Base-by-base conservation (phyloP, 2,888 invertebrate species). In the Carpatolechia fugitivella region DNA sequence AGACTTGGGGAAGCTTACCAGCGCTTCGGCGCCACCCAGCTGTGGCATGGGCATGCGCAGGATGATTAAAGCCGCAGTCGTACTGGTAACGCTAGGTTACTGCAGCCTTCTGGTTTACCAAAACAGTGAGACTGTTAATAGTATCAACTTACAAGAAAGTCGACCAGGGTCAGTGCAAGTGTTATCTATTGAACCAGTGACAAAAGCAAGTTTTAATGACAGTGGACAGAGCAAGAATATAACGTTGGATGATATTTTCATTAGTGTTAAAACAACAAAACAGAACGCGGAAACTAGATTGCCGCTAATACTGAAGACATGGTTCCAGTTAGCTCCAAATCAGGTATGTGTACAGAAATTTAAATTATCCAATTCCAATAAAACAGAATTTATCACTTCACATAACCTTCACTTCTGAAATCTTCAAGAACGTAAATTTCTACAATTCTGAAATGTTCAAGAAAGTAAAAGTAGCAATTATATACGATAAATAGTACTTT, bases 251-350 rank as follows among this genome's bases (percentile, higher is more conserved):
- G 97, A 98, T 88, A 92, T 98, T 74, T 98, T 98, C 87, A 96
- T 98, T 82, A 97, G 97, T 90, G 97, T 99, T 55, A 99, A 99
- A 91, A 98, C 98, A 60, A 96, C 98, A 55, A 94, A 94, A 80
- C 93, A 94, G 85, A 97, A 96, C 88, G 97, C 98, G 81, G 90
- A 93, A 64, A 93, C 94, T 52, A 93, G 99, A 70, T 84, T 99
- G 74, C 95, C 95, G 54, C 92, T 97, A 62, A 95, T 99, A 74
- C 91, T 98, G 80, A 95, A 95, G 87, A 99, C 99, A 59, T 99
- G 99, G 99, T 98, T 97, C 82, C 95, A 95, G 82, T 91, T 97
- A 75, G 98, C 98, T 52, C 95, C 93, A 83, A 92, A 96, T 77
- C 97, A 98, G 95, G 97, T 97, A 91, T 91, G 65, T 29, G 14